These are phyloP conservation scores for Aptenodytes patagonicus DNA, from an alignment of 2,113 vertebrate genomes.

Conservation along the genomic window DNA sequence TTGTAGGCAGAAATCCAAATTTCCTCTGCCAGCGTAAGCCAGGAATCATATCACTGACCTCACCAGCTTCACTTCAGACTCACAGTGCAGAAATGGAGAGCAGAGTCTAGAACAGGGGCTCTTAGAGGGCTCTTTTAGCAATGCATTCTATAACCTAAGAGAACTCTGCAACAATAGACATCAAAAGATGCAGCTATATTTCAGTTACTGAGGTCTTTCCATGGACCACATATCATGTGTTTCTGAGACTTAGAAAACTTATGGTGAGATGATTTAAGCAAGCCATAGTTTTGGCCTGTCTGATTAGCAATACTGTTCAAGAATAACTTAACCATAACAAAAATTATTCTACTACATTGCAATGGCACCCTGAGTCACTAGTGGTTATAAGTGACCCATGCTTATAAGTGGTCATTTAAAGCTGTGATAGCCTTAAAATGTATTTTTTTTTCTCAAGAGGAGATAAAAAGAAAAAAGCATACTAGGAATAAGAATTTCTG, in stretches of 20 bases:
- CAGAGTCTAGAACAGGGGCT: neutral
- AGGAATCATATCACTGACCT: neutral
- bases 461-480: neutral
- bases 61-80: neutral
- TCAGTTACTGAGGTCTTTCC: neutral
- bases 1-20: neutral
- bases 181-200: neutral
- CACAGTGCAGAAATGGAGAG: neutral
- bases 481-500: neutral
- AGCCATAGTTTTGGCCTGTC: neutral
- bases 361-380: neutral
- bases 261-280: neutral
- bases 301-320: neutral
- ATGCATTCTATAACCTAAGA: neutral
- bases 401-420: neutral
- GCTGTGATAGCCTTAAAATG: neutral
- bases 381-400: neutral
- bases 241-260: neutral
- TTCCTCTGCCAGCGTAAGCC: neutral
- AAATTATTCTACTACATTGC: neutral
- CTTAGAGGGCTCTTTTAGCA: neutral
- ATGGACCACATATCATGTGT: neutral
- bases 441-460: neutral
- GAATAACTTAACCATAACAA: neutral
- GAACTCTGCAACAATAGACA: neutral